Conservation (phyloP, 1,140 invertebrate species). For the Lysiphlebus fabarum region DNA sequence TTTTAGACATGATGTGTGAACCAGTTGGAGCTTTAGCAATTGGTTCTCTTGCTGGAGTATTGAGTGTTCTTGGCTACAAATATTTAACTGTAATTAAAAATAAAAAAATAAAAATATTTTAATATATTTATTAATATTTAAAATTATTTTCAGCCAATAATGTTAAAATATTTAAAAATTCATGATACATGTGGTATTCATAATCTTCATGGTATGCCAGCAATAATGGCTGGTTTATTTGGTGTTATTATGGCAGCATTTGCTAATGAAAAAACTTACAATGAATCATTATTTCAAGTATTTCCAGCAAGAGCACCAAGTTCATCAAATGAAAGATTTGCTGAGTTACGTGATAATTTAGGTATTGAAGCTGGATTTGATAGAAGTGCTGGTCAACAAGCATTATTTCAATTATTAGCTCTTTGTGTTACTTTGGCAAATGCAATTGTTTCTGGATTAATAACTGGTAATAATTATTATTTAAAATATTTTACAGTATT, state of each 20-base stretch:
- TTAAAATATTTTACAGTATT: neutral
- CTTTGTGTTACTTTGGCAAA: constrained; percentile 68
- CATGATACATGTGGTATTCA: constrained; percentile 94
- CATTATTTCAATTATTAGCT: constrained; percentile 73
- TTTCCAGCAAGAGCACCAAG: constrained; percentile 47
- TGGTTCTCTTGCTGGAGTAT: constrained; percentile 73
- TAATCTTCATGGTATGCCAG: constrained; percentile 95
- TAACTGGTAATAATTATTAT: constrained; percentile 66
- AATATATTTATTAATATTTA: neutral
- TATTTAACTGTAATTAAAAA: constrained; percentile 71
- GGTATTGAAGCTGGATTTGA: constrained; percentile 54
- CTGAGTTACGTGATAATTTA: constrained; percentile 42
- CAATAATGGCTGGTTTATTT: constrained; percentile 76
- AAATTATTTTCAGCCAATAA: constrained; percentile 61
- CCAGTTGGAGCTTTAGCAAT: constrained; percentile 82
- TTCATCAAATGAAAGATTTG: constrained; percentile 31
- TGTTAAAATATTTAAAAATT: constrained; percentile 67
- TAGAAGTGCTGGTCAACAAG: constrained; percentile 68
- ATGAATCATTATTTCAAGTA: constrained; percentile 60
- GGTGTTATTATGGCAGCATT: constrained; percentile 73
- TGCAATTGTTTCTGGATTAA: constrained; percentile 70
- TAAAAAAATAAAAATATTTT: neutral
- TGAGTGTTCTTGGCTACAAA: constrained; percentile 84
- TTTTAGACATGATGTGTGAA: constrained; percentile 68
- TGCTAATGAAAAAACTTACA: constrained; percentile 62